phyloP scores from a whole-genome alignment of 2,797 vertebrate genomes.

The Enteromius anoplus region DNA sequence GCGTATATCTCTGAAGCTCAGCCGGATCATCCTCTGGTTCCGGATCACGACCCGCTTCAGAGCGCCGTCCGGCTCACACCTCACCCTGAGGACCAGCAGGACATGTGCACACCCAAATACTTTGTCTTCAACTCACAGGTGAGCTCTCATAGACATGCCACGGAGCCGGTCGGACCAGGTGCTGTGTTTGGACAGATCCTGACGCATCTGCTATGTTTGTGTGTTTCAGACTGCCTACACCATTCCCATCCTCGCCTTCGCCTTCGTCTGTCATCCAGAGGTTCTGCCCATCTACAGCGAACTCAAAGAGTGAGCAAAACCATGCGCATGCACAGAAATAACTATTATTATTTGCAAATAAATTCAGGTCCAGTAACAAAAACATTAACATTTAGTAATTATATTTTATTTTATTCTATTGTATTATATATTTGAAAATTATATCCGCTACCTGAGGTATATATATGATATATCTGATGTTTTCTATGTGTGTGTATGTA shows the following conservation, averaged over 20 bases:
- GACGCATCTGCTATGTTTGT: not conserved
- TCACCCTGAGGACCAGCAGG: conserved; percentile 70
- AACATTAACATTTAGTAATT: not conserved
- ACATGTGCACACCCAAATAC: conserved; percentile 91
- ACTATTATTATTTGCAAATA: not conserved
- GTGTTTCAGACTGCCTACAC: conserved; percentile 90
- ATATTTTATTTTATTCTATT: not conserved
- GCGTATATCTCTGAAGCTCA: conserved; percentile 81
- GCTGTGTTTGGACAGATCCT: not conserved
- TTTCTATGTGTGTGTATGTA: too few species aligned
- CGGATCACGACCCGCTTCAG: conserved; percentile 59
- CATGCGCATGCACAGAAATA: not conserved
- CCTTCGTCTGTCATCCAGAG: conserved; percentile 98
- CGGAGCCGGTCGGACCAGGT: not conserved
- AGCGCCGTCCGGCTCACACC: conserved; percentile 75
- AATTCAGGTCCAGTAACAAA: not conserved
- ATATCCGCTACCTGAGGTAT: too few species aligned
- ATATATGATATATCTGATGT: too few species aligned
- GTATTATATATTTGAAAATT: too few species aligned
- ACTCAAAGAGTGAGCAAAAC: conserved; percentile 90
- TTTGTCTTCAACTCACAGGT: conserved; percentile 97
- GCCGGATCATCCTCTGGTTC: conserved; percentile 65
- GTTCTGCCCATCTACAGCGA: conserved; percentile 99
- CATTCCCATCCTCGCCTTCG: conserved; percentile 95
- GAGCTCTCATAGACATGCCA: not conserved